Percentiles rank a stretch among this genome's conserved stretches.
Evolutionary conservation across 2,113 vertebrate genomes (phyloP).

Genomic region (Chiloscyllium plagiosum): DNA sequence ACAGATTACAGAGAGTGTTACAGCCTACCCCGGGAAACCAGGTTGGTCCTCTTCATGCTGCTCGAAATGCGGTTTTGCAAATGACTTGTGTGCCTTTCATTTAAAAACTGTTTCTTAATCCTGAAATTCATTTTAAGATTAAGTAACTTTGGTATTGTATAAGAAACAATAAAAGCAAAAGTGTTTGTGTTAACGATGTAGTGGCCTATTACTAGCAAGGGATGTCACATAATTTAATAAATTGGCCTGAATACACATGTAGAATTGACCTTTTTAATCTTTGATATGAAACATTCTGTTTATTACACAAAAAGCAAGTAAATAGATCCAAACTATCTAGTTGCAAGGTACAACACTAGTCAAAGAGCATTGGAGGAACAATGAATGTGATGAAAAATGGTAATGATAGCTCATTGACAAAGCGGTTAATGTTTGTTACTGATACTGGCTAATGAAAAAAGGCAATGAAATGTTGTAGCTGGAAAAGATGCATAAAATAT

Average conservation of each 20-base stretch:
- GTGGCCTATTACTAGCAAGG: neutral
- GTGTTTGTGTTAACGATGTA: neutral
- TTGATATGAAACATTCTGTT: neutral
- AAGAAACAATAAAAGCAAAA: neutral
- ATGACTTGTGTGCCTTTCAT: neutral
- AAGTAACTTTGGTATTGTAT: neutral
- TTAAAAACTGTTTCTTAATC: neutral
- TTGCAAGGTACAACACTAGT: neutral
- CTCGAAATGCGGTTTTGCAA: neutral
- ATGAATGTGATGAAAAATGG: neutral
- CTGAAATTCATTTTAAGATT: neutral
- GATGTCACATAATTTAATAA: neutral
- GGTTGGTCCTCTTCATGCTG: neutral
- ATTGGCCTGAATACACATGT: neutral
- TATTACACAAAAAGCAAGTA: conserved; percentile 1
- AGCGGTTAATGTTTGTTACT: neutral
- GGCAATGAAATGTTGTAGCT: neutral
- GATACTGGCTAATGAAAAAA: neutral
- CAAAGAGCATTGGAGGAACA: neutral
- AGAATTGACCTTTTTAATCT: neutral
- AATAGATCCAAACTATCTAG: neutral
- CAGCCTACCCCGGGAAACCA: neutral
- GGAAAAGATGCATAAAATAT: conserved; percentile 6
- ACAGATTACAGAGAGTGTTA: neutral
- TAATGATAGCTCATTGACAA: neutral